A percentile compares a stretch with the other conserved stretches of the same genome.
Conservation (phyloP, 2,113 vertebrate species). For the Empidonax alnorum region DNA sequence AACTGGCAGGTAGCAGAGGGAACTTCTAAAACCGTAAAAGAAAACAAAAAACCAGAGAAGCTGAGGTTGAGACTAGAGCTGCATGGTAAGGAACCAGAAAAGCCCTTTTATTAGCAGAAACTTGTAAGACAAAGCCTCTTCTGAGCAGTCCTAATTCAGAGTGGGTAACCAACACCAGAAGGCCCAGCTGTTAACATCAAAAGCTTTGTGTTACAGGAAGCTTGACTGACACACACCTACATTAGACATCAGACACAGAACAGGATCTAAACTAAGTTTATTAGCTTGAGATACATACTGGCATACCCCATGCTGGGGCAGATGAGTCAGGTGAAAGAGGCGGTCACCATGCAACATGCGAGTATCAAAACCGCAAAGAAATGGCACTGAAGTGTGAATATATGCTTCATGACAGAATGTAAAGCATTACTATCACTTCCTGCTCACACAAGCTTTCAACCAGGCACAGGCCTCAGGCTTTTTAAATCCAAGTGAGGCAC, state of each 20-base stretch:
- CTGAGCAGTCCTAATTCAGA: not conserved
- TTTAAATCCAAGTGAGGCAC: not conserved
- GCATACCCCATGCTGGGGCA: not conserved
- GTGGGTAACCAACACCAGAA: not conserved
- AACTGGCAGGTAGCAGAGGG: not conserved
- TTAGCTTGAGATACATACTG: not conserved
- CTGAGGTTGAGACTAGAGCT: not conserved
- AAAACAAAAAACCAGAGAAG: not conserved
- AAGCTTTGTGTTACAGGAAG: not conserved
- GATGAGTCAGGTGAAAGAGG: not conserved
- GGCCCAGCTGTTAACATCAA: not conserved
- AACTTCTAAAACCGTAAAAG: not conserved
- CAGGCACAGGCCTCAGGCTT: not conserved
- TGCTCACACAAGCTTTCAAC: not conserved
- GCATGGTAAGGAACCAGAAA: not conserved
- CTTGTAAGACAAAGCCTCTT: not conserved
- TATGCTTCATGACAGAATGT: not conserved
- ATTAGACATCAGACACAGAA: not conserved
- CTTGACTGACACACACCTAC: not conserved
- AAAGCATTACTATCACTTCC: not conserved
- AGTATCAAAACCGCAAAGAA: not conserved
- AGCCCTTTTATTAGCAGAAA: not conserved
- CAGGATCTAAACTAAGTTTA: not conserved
- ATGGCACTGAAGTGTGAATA: not conserved
- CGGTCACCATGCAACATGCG: not conserved